Evolutionary conservation across 1,140 invertebrate species (phyloP).

Genomic region (Pogonognathellus flavescens): DNA sequence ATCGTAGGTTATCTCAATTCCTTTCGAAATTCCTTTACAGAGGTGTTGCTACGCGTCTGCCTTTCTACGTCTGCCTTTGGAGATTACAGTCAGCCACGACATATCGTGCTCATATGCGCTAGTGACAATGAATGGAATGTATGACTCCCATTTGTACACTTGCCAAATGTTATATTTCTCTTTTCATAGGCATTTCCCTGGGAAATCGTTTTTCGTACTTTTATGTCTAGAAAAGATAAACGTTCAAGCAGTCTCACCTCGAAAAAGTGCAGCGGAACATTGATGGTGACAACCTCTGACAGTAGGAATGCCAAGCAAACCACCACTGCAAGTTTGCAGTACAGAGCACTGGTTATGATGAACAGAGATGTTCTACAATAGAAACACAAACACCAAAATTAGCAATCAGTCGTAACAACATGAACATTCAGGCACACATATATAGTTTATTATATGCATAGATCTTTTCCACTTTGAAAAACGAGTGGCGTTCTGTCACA

Average conservation of each 20-base stretch:
- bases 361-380: conserved; percentile 86
- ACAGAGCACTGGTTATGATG: conserved; percentile 94
- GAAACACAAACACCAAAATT: conserved; percentile 36
- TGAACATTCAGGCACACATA: no score
- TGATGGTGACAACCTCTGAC: conserved; percentile 92
- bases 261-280: conserved; percentile 87
- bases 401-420: background rate
- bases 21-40: no score
- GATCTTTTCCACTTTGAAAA: no score
- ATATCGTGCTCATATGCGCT: background rate
- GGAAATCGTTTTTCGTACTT: background rate
- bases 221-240: background rate
- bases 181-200: conserved; percentile 25
- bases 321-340: conserved; percentile 91
- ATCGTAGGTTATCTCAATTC: no score
- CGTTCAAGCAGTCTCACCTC: conserved; percentile 75
- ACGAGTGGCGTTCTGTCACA: no score
- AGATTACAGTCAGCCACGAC: no score
- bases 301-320: conserved; percentile 93
- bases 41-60: no score
- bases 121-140: background rate
- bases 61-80: no score
- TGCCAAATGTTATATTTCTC: conserved; percentile 32
- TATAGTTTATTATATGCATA: no score
- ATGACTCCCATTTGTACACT: conserved; percentile 16